Base-by-base conservation (phyloP, 2,797 vertebrate genomes). In the Cirrhinus molitorella region DNA sequence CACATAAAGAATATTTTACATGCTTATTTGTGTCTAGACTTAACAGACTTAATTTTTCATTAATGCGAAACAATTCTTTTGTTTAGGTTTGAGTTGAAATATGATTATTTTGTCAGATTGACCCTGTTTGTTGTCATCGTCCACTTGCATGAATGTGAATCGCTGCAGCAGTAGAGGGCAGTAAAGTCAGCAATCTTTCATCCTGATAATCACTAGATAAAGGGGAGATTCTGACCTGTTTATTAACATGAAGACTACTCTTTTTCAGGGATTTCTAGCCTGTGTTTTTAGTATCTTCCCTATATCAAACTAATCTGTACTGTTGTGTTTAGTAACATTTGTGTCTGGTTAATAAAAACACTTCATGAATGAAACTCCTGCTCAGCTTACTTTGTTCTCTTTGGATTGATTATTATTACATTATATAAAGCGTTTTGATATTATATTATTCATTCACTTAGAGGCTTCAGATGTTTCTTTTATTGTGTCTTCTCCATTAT, bases 121-220 rank as follows among this genome's bases (percentile, higher is more conserved):
- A 40, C 40, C 11, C 3, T 28, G 23, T 25, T 43, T 13, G 3
- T 40, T 31, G 8, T 47, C 23, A 11, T 67, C 1, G 16, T 17
- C 61, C 16, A 17, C 25, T 14, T 21, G 34, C 31, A 51, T 77
- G 55, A 65, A 40, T 85, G 49, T 89, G 34, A 86, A 37, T 43
- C 85, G 34, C 75, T 17, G 71, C 34, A 53, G 92, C 94, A 93
- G 89, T 65, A 95, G 94, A 84, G 93, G 92, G 93, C 92, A 83
- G 91, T 83, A 47, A 49, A 80, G 71, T 51, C 11, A 25, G 4
- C 4, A 8, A 21, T 76, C 65, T 28, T 2, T 70, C 9, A 12
- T 53, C 65, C 5, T 28, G 61, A 34, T 43, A 17, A 49, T 83
- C 68, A 16, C 34, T 40, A 45, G 67, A 31, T 31, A 45, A 40